Base-by-base conservation (phyloP, 2,113 vertebrate species). In the Archocentrus centrarchus region DNA sequence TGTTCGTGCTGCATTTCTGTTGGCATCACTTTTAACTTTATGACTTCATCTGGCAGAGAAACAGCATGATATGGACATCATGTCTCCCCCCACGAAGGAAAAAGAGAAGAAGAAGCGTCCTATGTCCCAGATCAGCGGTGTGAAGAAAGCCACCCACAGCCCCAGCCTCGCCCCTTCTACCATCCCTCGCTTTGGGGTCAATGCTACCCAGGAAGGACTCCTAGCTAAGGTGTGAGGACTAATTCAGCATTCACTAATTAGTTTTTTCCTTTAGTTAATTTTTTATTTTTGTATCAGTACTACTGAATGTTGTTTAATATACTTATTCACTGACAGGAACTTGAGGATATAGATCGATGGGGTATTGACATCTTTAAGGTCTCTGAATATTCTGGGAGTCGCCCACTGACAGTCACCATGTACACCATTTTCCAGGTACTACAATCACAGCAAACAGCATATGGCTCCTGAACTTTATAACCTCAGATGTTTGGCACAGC, bases 381-480 rank as follows among this genome's bases (percentile, higher is more conserved):
- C 1, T 95, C 97, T 0, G 96, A 97, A 88, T 97, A 97, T 85
- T 99, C 97, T 0, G 96, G 96, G n/a, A 96, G 96, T 85, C 97
- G 93, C 50, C 97, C 98, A 0, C 91, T 99, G 50, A 99, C 98
- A 0, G 98, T 97, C 88, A 82, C 97, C 76, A 96, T 98, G 94
- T 98, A 98, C 95, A 96, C 96, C 84, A 95, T 98, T 91, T 98
- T 99, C 87, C 97, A 98, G 98, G 98, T 99, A 93, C 61, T 3
- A 53, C 37, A 47, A 39, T 27, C 22, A 50, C 24, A 41, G 2
- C 79, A 53, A 47, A 73, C 47, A 32, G 66, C 47, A 2, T 53
- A 53, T 73, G 17, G 47, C 27, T 73, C 47, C 68, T 73, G 68
- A 55, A 35, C 35, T 44, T 17, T 14, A 14, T 39, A 20, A 58